These are phyloP conservation scores for Hepsetus odoe DNA, from an alignment of 2,113 vertebrate genomes.

Conservation along the genomic window DNA sequence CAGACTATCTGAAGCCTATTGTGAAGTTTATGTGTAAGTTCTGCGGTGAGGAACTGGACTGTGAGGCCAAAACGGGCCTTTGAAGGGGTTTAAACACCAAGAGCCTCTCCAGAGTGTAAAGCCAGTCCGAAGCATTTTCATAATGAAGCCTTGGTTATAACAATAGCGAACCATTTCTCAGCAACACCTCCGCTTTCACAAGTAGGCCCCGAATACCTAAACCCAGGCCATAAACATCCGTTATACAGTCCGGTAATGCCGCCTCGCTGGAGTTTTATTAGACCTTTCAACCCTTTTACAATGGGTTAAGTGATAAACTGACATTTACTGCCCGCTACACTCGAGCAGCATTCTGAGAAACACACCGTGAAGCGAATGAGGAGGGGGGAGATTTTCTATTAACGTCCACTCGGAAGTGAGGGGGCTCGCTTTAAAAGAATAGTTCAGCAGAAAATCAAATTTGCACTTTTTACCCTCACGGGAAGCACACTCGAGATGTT, in stretches of 20 bases:
- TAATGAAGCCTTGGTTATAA: neutral
- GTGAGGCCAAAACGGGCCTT: too few relatives aligned
- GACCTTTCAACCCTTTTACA: slow-evolving; percentile 68
- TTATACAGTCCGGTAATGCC: slow-evolving; percentile 60
- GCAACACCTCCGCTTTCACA: slow-evolving; percentile 6
- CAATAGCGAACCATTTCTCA: slow-evolving; percentile 1
- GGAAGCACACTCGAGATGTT: too few relatives aligned
- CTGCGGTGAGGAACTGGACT: too few relatives aligned
- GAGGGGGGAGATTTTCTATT: slow-evolving; percentile 68
- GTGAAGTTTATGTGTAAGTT: too few relatives aligned
- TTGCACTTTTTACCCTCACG: too few relatives aligned
- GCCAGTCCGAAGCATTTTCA: neutral
- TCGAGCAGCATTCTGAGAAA: slow-evolving; percentile 59
- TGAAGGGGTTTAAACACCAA: too few relatives aligned
- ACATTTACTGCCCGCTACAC: slow-evolving; percentile 69
- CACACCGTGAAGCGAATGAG: slow-evolving; percentile 63
- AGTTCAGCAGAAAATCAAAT: slow-evolving; percentile 21
- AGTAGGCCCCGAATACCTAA: slow-evolving; percentile 60
- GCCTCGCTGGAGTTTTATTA: slow-evolving; percentile 65
- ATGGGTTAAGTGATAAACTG: slow-evolving; percentile 76
- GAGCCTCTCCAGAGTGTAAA: too few relatives aligned
- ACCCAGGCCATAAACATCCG: slow-evolving; percentile 44
- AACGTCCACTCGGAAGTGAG: slow-evolving; percentile 55
- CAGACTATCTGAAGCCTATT: too few relatives aligned
- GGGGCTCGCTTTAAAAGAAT: slow-evolving; percentile 44